Evolutionary conservation across 2,888 invertebrate species (phyloP), one percentile per base, ranked within the genome.

Genomic region (Dynastes maya): DNA sequence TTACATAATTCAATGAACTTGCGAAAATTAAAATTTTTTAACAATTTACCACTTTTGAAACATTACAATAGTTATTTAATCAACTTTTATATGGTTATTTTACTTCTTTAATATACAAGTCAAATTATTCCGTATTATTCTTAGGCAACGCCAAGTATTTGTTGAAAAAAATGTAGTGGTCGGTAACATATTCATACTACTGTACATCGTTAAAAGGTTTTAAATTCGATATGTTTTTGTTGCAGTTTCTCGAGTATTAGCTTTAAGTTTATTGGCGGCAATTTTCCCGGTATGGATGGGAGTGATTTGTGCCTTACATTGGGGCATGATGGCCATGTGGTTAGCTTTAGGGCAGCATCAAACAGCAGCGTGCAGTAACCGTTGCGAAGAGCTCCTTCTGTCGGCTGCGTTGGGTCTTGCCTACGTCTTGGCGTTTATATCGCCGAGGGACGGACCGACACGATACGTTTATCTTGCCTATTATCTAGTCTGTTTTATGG

Each of bases 371-470:
- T 88, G 89, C 80, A 86, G 86, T 74, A 89, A 86, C 79, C 85
- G 89, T 74, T 90, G 89, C 81, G 89, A 89, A 82, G 89, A 90
- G 81, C 76, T 89, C 32, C 82, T 89, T 32, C 83, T 92, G 70
- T 91, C 91, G 78, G 86, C 90, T 71, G 90, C 92, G 51, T 87
- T 92, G 79, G 92, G 91, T 2, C 88, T 91, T 80, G 91, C 92
- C 1, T 91, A 92, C 85, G 89, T 92, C 29, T 89, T 92, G 82
- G 91, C 91, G 65, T 92, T 91, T 85, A 89, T 92, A 80, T 92
- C 92, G 80, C 90, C 92, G 4, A 87, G 91, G 80, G 92, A 92
- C 83, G 92, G 92, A 51, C 91, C 91, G 51, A 92, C 92, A 2
- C 87, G 92, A 78, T 89, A 89, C 81, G 85, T 89, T n/a, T 90